Evolutionary conservation across 2,797 vertebrate species (phyloP).

Genomic region (Micrastur ruficollis): DNA sequence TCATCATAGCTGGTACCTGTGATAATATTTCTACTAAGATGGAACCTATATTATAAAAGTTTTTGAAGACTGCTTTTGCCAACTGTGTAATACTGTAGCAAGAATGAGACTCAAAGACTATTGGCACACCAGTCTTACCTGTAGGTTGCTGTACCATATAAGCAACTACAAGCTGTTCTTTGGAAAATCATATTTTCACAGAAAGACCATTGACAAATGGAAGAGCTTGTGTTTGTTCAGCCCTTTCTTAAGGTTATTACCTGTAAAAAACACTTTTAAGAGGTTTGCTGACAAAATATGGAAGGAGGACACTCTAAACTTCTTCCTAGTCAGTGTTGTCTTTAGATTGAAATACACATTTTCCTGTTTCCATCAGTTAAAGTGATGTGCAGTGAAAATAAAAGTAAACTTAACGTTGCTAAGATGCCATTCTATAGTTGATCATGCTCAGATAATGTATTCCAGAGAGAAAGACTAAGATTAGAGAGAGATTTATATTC

Average conservation of each 20-base stretch:
- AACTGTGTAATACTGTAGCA: not conserved
- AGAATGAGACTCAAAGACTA: not conserved
- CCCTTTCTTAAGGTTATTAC: not conserved
- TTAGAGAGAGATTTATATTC: not conserved
- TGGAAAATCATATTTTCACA: not conserved
- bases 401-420: not conserved
- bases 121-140: not conserved
- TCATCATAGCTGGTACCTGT: not conserved
- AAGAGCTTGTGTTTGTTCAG: not conserved
- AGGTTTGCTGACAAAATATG: not conserved
- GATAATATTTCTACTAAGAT: not conserved
- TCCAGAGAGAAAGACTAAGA: not conserved
- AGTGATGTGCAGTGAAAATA: not conserved
- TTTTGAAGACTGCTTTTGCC: not conserved
- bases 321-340: not conserved
- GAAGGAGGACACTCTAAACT: not conserved
- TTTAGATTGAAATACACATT: not conserved
- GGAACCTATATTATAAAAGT: not conserved
- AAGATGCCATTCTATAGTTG: not conserved
- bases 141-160: not conserved
- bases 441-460: not conserved
- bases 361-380: not conserved
- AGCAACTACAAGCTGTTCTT: not conserved
- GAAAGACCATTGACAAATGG: not conserved
- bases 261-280: not conserved